Evolutionary conservation across 92 coral and sea anemone genomes (phyloP).

Genomic region (Heliopora coerulea): DNA sequence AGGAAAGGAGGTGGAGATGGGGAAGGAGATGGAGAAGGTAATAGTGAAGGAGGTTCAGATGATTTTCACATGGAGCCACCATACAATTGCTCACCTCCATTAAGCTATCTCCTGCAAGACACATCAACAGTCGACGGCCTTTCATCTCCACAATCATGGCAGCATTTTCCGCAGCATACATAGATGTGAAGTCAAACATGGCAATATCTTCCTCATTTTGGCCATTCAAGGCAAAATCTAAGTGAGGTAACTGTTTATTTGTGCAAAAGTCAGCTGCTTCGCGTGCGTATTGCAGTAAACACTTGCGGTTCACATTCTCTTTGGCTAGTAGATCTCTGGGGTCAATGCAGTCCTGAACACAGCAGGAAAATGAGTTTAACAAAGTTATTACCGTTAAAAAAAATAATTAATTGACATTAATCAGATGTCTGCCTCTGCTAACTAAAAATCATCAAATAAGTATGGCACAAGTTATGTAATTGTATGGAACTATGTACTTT

Average conservation of each 20-base stretch:
- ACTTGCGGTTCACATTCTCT: constrained; percentile 77
- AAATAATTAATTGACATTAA: no score
- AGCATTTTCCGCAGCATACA: constrained; percentile 92
- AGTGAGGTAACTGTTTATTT: constrained; percentile 72
- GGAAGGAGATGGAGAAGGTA: neutral
- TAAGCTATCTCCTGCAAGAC: constrained; percentile 89
- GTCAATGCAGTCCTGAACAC: constrained; percentile 83
- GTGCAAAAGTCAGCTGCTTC: constrained; percentile 96
- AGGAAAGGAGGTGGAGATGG: neutral
- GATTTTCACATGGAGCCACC: no score
- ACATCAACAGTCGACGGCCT: constrained; percentile 74
- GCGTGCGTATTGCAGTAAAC: constrained; percentile 75
- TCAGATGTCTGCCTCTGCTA: no score
- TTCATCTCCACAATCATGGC: constrained; percentile 80
- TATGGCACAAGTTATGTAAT: no score
- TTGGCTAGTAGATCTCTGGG: constrained; percentile 86
- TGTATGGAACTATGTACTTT: no score
- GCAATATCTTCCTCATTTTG: constrained; percentile 89
- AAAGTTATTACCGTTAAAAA: no score
- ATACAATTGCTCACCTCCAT: constrained; percentile 64
- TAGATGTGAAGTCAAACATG: constrained; percentile 96
- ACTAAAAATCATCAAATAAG: no score
- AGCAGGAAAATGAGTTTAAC: no score
- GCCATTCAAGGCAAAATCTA: constrained; percentile 84
- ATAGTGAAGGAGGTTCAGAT: no score